Conservation (phyloP, 2,113 vertebrate genomes). For the Odontophorus gujanensis region DNA sequence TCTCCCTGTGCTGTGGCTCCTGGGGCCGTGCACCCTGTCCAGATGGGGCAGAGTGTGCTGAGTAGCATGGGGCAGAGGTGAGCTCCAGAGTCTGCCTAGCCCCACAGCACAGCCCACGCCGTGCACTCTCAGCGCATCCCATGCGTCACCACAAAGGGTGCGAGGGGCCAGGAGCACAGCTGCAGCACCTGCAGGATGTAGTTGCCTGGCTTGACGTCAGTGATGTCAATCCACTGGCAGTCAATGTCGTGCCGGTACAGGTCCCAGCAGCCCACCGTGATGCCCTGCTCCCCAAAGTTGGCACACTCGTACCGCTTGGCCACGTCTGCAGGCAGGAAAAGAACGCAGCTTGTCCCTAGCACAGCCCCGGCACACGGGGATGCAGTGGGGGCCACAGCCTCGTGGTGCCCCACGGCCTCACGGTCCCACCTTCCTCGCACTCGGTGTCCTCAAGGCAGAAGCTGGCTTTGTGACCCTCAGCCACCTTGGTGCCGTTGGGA, state of each 20-base stretch:
- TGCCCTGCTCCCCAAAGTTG: slow-evolving; percentile 98
- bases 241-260: slow-evolving; percentile 96
- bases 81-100: neutral
- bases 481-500: slow-evolving; percentile 91
- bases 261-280: slow-evolving; percentile 98
- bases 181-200: slow-evolving; percentile 92
- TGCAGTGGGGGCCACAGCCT: neutral
- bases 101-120: neutral
- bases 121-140: neutral
- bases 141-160: neutral
- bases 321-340: slow-evolving; percentile 77
- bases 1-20: neutral
- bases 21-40: neutral
- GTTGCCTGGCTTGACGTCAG: slow-evolving; percentile 93
- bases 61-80: neutral
- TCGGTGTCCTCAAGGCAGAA: slow-evolving; percentile 97
- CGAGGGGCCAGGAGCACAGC: accelerated
- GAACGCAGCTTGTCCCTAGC: neutral
- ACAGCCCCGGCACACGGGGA: neutral
- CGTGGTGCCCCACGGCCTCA: accelerated
- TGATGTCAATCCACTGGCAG: slow-evolving; percentile 99
- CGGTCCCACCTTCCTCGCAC: slow-evolving; percentile 86
- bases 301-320: slow-evolving; percentile 96
- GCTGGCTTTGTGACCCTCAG: slow-evolving; percentile 97
- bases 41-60: neutral